phyloP scores from a whole-genome alignment of 1,140 invertebrate genomes.

The Drosophila kanapiae region DNA sequence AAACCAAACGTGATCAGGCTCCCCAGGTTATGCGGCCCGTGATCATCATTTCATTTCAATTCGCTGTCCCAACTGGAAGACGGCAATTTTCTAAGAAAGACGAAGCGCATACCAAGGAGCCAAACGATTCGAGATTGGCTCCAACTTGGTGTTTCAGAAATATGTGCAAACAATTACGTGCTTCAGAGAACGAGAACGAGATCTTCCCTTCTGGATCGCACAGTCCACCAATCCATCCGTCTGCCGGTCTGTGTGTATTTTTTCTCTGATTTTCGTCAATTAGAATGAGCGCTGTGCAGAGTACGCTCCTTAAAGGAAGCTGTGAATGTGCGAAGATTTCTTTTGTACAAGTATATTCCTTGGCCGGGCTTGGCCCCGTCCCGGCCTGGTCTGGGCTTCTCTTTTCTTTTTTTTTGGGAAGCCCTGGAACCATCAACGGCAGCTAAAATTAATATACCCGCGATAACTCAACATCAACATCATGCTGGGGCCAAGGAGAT shows the following conservation, averaged over 20 bases:
- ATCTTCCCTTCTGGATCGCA: slow-evolving; percentile 43
- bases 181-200: slow-evolving; percentile 35
- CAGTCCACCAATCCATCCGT: not conserved
- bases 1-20: slow-evolving; percentile 27
- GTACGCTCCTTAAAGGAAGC: slow-evolving; percentile 59
- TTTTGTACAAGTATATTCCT: slow-evolving; percentile 49
- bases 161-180: slow-evolving; percentile 81
- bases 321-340: slow-evolving; percentile 79
- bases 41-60: slow-evolving; percentile 81
- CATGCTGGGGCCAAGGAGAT: slow-evolving; percentile 41
- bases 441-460: slow-evolving; percentile 82
- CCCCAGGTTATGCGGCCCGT: slow-evolving; percentile 49
- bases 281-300: slow-evolving; percentile 61
- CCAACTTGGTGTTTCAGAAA: slow-evolving; percentile 80
- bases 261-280: slow-evolving; percentile 78
- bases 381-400: slow-evolving; percentile 15
- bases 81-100: slow-evolving; percentile 82
- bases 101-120: slow-evolving; percentile 75
- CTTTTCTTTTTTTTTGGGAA: slow-evolving; percentile 55
- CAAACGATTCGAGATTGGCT: slow-evolving; percentile 58
- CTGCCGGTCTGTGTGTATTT: slow-evolving; percentile 53
- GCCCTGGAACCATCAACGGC: slow-evolving; percentile 75
- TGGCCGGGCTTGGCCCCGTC: not conserved
- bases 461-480: slow-evolving; percentile 78
- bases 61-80: slow-evolving; percentile 65